Percentiles rank a stretch among this genome's conserved stretches.
These are phyloP conservation scores for Cacajao melanocephalus DNA, from an alignment of 2,797 vertebrate species.

Conservation along the genomic window DNA sequence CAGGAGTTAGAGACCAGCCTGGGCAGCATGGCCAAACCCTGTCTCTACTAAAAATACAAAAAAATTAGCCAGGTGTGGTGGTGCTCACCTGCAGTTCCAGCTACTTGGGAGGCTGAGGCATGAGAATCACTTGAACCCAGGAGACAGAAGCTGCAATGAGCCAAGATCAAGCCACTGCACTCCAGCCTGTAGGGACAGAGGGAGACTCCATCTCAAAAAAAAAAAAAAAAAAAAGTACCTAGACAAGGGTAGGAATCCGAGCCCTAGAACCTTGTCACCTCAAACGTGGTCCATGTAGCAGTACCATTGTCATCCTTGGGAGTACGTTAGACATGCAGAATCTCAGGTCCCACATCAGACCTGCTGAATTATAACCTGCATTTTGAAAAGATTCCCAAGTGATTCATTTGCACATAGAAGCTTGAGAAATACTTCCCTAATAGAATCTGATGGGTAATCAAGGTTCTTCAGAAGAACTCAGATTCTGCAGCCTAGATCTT, in stretches of 20 bases:
- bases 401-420: not conserved
- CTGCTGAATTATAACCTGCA: not conserved
- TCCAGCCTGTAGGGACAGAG: not conserved
- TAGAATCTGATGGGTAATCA: not conserved
- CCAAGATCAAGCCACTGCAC: not conserved
- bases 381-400: not conserved
- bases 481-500: not conserved
- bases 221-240: not conserved
- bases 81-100: not conserved
- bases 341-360: not conserved
- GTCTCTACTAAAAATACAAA: not conserved
- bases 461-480: not conserved
- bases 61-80: not conserved
- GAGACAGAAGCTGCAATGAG: not conserved
- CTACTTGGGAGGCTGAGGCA: not conserved
- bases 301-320: not conserved
- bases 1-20: not conserved
- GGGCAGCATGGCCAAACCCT: not conserved
- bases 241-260: not conserved
- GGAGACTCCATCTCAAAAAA: not conserved
- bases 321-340: not conserved
- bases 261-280: not conserved
- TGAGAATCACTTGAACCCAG: not conserved
- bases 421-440: not conserved
- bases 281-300: not conserved